These are phyloP conservation scores for Callionymus lyra DNA, from an alignment of 2,113 vertebrate genomes.

Conservation along the genomic window DNA sequence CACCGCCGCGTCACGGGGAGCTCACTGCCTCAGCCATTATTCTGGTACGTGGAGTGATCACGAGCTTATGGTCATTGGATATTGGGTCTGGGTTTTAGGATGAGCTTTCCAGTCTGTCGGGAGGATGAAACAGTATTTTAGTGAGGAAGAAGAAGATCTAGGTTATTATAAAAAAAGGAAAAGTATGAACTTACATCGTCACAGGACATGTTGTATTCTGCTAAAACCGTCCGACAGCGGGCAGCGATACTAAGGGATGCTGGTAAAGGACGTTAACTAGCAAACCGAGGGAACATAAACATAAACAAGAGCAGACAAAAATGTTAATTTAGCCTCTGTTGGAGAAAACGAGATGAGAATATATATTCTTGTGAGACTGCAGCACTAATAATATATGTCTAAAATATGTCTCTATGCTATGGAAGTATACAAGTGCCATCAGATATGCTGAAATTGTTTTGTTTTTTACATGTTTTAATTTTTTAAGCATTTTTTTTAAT, in stretches of 20 bases:
- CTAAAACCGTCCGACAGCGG: conserved; percentile 91
- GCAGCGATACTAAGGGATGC: conserved; percentile 81
- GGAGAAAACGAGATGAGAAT: no score
- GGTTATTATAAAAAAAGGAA: background rate
- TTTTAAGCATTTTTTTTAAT: no score
- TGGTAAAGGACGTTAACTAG: conserved; percentile 65
- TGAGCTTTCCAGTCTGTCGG: conserved; percentile 93
- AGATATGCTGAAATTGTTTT: no score
- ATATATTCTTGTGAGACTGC: no score
- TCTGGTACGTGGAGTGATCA: background rate
- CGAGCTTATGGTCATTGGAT: conserved; percentile 73
- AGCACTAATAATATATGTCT: no score
- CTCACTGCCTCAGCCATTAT: no score
- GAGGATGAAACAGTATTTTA: conserved; percentile 21
- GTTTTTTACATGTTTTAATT: no score
- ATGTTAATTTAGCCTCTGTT: no score
- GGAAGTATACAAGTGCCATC: no score
- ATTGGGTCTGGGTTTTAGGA: conserved; percentile 92
- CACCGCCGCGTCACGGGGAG: background rate
- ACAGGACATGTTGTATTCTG: conserved; percentile 99
- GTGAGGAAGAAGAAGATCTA: background rate
- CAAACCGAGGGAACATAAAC: no score
- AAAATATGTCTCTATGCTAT: no score
- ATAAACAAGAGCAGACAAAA: no score
- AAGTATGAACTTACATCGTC: conserved; percentile 82